These are phyloP conservation scores for Python bivittatus DNA, from an alignment of 2,113 vertebrate genomes.

Conservation along the genomic window DNA sequence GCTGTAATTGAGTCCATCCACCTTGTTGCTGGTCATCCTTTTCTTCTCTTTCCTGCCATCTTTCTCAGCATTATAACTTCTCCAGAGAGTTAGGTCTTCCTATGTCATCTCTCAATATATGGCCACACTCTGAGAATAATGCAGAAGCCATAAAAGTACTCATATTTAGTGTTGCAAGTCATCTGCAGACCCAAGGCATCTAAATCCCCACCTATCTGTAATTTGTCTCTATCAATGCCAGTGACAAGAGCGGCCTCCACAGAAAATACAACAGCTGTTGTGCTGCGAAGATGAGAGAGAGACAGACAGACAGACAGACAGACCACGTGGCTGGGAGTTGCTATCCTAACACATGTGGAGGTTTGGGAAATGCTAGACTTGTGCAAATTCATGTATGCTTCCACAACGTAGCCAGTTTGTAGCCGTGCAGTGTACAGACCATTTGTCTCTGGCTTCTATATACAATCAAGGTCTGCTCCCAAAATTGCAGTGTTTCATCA, in stretches of 20 bases:
- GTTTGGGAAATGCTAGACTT: not conserved
- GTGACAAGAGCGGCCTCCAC: not conserved
- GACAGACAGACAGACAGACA: not conserved
- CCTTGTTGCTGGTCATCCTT: not conserved
- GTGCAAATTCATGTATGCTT: not conserved
- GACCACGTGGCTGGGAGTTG: not conserved
- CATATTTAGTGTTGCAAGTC: not conserved
- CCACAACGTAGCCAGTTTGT: not conserved
- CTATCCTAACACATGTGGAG: not conserved
- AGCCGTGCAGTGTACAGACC: not conserved
- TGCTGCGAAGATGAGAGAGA: not conserved
- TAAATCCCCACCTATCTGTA: not conserved
- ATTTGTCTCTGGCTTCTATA: not conserved
- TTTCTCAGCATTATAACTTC: not conserved
- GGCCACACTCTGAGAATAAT: not conserved
- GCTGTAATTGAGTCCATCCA: not conserved
- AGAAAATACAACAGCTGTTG: not conserved
- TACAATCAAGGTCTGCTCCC: too few relatives aligned
- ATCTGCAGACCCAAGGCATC: not conserved
- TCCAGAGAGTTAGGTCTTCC: not conserved
- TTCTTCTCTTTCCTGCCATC: not conserved
- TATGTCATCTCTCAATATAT: not conserved
- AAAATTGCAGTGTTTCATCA: not conserved
- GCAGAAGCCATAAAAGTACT: not conserved
- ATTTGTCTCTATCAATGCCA: not conserved